A percentile compares a stretch with the other conserved stretches of the same genome.
Evolutionary conservation across 2,113 vertebrate species (phyloP).

Genomic region (Neodon shergylaensis): DNA sequence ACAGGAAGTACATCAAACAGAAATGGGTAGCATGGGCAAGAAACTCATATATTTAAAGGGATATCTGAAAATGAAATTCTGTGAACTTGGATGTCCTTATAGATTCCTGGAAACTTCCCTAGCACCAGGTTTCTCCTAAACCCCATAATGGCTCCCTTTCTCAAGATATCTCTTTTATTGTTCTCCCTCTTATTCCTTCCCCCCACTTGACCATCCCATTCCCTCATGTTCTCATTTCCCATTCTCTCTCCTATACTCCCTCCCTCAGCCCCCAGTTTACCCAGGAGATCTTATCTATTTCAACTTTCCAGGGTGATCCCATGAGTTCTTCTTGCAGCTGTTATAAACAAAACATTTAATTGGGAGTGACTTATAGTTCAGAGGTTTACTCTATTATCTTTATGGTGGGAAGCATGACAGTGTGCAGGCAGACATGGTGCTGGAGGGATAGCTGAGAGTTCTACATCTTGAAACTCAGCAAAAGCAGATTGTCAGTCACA

Average conservation of each 20-base stretch:
- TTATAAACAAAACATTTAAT: not conserved
- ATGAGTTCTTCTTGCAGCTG: not conserved
- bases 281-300: no score
- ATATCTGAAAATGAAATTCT: not conserved
- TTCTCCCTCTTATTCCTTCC: no score
- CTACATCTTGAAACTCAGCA: not conserved
- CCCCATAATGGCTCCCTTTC: no score
- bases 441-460: not conserved
- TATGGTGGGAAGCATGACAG: not conserved
- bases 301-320: no score
- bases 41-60: not conserved
- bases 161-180: no score
- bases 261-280: no score
- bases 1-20: not conserved
- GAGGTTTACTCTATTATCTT: not conserved
- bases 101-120: no score
- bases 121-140: no score
- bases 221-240: no score
- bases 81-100: not conserved
- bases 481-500: not conserved
- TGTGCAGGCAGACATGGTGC: not conserved
- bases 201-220: no score
- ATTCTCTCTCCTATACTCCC: no score
- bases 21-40: not conserved
- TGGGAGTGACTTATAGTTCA: not conserved